These are phyloP conservation scores for Hemistola chrysoprasaria DNA, from an alignment of 2,888 invertebrate species.

Conservation along the genomic window DNA sequence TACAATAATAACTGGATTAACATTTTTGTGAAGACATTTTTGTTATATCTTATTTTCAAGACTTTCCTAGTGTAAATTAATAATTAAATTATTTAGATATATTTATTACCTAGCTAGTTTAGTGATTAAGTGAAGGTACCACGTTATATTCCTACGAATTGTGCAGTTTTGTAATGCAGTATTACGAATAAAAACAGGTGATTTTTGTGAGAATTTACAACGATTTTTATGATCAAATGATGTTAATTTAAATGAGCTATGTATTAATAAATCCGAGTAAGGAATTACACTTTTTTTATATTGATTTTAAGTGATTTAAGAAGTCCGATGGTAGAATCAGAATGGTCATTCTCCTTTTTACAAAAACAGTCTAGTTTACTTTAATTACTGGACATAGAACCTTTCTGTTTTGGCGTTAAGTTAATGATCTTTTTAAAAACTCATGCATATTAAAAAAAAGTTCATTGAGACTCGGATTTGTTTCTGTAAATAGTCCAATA, in stretches of 20 bases:
- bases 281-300: too few species aligned
- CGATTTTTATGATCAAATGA: constrained; percentile 53
- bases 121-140: constrained; percentile 61
- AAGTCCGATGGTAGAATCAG: too few species aligned
- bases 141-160: constrained; percentile 49
- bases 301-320: too few species aligned
- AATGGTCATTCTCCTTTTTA: too few species aligned
- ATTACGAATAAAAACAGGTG: constrained; percentile 49
- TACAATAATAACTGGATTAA: too few species aligned
- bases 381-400: too few species aligned
- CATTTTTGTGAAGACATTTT: too few species aligned
- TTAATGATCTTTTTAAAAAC: too few species aligned
- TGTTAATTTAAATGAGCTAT: constrained; percentile 24
- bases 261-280: too few species aligned
- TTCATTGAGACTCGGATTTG: constrained; percentile 21
- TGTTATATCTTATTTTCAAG: constrained; percentile 38
- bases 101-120: constrained; percentile 46
- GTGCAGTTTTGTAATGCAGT: constrained; percentile 64
- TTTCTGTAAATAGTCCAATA: constrained; percentile 41
- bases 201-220: constrained; percentile 78
- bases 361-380: too few species aligned
- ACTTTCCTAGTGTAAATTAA: constrained; percentile 32
- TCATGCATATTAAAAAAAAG: too few species aligned
- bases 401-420: too few species aligned
- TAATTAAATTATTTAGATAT: constrained; percentile 47